Base-by-base conservation (phyloP, 1,140 invertebrate species). In the Pseudomyrmex flavicornis region DNA sequence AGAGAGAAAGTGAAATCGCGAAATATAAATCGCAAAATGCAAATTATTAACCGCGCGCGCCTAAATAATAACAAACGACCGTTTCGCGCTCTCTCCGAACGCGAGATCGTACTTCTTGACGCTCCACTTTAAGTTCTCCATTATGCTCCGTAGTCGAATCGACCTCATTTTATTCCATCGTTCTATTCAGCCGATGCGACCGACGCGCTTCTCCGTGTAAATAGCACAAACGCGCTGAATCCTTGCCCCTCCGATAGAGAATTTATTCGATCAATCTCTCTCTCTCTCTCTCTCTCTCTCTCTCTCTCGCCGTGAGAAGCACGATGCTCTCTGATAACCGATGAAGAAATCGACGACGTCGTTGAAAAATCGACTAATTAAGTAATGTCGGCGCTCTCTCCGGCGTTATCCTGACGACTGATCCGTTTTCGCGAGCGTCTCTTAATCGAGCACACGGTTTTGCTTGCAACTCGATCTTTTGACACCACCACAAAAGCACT, bases 121-220 rank as follows among this genome's bases (percentile, higher is more conserved):
- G 79, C 50, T 65, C 79, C 48, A 75, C 79, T 82, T 82, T 82
- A 75, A 75, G 22, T 82, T 50, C 69, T 82, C 79, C 79, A 75
- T 82, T 82, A 82, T 82, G 13, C 70, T 13, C 17, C 2, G 10
- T 75, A 75, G 70, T 82, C 61, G 48, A 54, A 74, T 82, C 79
- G 79, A 82, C 79, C 79, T 82, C 79, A 52, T 74, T 82, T 82
- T 66, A 83, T 83, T 75, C 61, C 63, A 83, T 77, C 80, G 50
- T 77, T 26, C 50, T 20, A 83, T 83, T 63, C 50, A 65, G n/a
- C 35, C 46, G 22, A 50, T 46, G 63, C 65, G 54, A 66, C 56
- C 65, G 66, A 50, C 22, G 75, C 56, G 52, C 54, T 58, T 26
- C 20, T 59, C 44, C 17, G 54, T 26, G 54, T 70, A 80, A 80